These are phyloP conservation scores for Galemys pyrenaicus DNA, from an alignment of 2,113 vertebrate genomes.

Conservation along the genomic window DNA sequence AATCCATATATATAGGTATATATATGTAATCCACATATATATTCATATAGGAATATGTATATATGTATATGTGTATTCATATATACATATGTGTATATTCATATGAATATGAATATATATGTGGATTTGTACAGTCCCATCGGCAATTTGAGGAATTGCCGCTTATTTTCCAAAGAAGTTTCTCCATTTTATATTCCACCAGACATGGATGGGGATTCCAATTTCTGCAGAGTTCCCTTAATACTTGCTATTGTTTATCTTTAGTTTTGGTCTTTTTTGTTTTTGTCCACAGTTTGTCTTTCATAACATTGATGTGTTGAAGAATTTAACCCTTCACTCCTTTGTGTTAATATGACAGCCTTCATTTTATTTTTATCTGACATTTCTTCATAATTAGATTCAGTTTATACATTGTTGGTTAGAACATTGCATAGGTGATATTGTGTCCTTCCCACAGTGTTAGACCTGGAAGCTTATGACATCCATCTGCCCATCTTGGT, in stretches of 20 bases:
- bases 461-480: background rate
- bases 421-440: background rate
- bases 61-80: too few species aligned
- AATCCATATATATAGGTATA: too few species aligned
- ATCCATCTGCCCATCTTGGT: background rate
- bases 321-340: background rate
- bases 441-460: background rate
- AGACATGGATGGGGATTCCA: background rate
- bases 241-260: background rate
- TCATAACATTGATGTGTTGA: background rate
- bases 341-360: background rate
- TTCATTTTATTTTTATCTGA: background rate
- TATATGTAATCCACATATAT: too few species aligned
- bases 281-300: background rate
- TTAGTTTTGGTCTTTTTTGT: background rate
- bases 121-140: background rate
- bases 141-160: background rate
- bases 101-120: too few species aligned
- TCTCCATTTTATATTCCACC: background rate
- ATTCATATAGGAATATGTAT: too few species aligned
- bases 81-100: too few species aligned
- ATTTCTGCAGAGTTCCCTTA: background rate
- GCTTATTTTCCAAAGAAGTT: background rate
- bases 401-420: background rate
- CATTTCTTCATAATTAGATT: background rate